Base-by-base conservation (phyloP, 2,888 invertebrate species). In the Siphlonurus alternatus region DNA sequence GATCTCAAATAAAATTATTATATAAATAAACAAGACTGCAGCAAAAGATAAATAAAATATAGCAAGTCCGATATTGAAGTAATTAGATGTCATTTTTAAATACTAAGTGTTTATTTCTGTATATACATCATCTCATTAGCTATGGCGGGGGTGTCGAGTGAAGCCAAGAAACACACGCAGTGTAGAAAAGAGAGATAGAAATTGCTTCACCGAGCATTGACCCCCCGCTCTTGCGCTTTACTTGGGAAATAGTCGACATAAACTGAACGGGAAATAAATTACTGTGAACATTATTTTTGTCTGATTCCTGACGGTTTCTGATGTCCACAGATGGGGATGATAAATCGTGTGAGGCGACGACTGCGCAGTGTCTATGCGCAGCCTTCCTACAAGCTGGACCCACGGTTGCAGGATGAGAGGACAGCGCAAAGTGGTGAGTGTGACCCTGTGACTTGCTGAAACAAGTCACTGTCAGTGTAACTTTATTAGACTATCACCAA, bases 301-400 rank as follows among this genome's bases (percentile, higher is more conserved):
- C n/a, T n/a, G n/a, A n/a, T n/a, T n/a, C n/a, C n/a, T n/a, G n/a
- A n/a, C n/a, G 38, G 5, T 15, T 38, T 38, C 38, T 10, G 38
- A 38, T 38, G 7, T 38, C 5, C 38, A 15, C 38, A 10, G 68
- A 86, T 86, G 86, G 86, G 85, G 63, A 85, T 86, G 85, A 85
- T 86, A 71, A 84, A 83, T 38, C 78, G 85, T 71, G 84, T 86
- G 70, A 78, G 86, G 61, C 82, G 84, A n/a, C 78, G 86, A 65
- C 78, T 85, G 61, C 80, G 68, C 56, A 67, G 84, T 70, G 79
- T 81, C 72, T 81, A 82, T 72, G 82, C 83, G 53, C 78, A 85
- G 73, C 80, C 82, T 22, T 5, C 56, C 15, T 56, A 22, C n/a
- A 84, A 83, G 74, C 74, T 83, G 72, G 82, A 82, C 68, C 78